These are phyloP conservation scores for Torymus auratus DNA, from an alignment of 2,888 invertebrate species.

Conservation along the genomic window DNA sequence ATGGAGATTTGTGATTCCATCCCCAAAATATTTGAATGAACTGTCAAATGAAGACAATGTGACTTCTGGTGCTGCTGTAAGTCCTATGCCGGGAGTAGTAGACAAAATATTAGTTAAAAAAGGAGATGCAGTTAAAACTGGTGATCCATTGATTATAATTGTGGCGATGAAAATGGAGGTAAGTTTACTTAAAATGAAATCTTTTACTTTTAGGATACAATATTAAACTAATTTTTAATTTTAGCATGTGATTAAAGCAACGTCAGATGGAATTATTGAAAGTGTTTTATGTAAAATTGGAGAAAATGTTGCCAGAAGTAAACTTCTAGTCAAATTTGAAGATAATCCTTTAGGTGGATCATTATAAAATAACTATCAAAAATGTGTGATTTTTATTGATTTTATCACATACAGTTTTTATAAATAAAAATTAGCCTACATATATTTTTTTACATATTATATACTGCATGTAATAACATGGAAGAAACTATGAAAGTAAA, in stretches of 20 bases:
- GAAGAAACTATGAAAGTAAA: no score
- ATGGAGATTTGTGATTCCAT: conserved; percentile 81
- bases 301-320: conserved; percentile 89
- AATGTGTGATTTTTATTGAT: no score
- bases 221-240: conserved; percentile 62
- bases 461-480: no score
- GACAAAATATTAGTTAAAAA: conserved; percentile 91
- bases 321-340: conserved; percentile 72
- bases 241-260: conserved; percentile 91
- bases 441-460: no score
- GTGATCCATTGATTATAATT: conserved; percentile 94
- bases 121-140: conserved; percentile 89
- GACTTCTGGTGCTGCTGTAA: conserved; percentile 80
- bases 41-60: conserved; percentile 72
- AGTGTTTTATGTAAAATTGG: conserved; percentile 85
- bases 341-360: neutral
- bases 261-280: conserved; percentile 86
- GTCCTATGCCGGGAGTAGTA: conserved; percentile 97
- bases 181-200: conserved; percentile 36
- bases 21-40: conserved; percentile 79
- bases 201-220: conserved; percentile 15
- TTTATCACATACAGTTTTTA: no score
- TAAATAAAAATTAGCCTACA: no score
- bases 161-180: conserved; percentile 99
- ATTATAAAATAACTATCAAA: no score